Conservation (phyloP, 2,797 vertebrate species). For the Trachops cirrhosus region DNA sequence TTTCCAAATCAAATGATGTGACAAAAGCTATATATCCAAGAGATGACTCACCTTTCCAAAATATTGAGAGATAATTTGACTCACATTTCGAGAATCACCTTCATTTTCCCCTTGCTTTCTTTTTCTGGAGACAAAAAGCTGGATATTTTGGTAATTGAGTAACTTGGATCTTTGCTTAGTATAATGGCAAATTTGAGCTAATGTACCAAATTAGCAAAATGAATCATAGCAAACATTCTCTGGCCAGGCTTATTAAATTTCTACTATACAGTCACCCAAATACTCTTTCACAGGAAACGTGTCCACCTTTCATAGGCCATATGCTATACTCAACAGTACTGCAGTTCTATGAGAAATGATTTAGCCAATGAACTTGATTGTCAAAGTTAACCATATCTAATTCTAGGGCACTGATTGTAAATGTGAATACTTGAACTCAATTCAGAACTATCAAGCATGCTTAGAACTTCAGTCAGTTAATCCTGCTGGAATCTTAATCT, state of each 20-base stretch:
- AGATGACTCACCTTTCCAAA: slow-evolving; percentile 58
- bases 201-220: slow-evolving; percentile 67
- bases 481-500: slow-evolving; percentile 60
- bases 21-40: slow-evolving; percentile 45
- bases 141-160: slow-evolving; percentile 60
- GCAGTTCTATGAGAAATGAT: slow-evolving; percentile 34
- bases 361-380: slow-evolving; percentile 13
- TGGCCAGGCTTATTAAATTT: slow-evolving; percentile 46
- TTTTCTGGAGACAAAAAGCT: slow-evolving; percentile 55
- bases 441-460: slow-evolving; percentile 41
- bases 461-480: slow-evolving; percentile 67
- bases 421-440: slow-evolving; percentile 25
- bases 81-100: slow-evolving; percentile 63
- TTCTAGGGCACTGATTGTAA: slow-evolving; percentile 41
- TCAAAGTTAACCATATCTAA: slow-evolving; percentile 53
- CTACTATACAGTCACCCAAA: slow-evolving; percentile 36
- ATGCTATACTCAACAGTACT: not conserved
- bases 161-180: slow-evolving; percentile 59
- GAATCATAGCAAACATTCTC: slow-evolving; percentile 62
- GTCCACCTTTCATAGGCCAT: slow-evolving; percentile 36
- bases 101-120: slow-evolving; percentile 21
- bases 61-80: slow-evolving; percentile 60
- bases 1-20: slow-evolving; percentile 50
- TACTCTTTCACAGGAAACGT: slow-evolving; percentile 35
- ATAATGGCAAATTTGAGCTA: slow-evolving; percentile 70